Conservation (phyloP, 2,113 vertebrate genomes). For the Prionailurus viverrinus region DNA sequence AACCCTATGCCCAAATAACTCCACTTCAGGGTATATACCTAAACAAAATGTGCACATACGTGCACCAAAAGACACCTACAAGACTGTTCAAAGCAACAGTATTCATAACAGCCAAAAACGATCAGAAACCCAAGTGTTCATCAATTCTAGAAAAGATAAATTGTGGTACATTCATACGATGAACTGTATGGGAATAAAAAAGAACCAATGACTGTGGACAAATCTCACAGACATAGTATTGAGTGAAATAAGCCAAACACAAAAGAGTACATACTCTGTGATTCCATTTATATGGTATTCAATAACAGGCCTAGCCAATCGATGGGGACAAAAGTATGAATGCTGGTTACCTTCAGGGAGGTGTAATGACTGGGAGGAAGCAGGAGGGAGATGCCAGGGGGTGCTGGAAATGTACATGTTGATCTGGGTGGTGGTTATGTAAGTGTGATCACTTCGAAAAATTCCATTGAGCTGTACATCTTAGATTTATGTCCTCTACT, state of each 20-base stretch:
- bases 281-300: not conserved
- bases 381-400: not conserved
- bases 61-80: not conserved
- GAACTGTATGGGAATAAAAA: not conserved
- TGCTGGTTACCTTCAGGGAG: not conserved
- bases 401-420: not conserved
- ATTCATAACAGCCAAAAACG: not conserved
- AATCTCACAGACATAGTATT: not conserved
- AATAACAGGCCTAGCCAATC: not conserved
- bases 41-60: not conserved
- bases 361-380: not conserved
- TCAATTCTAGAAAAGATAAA: not conserved
- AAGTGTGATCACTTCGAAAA: not conserved
- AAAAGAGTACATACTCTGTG: not conserved
- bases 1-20: not conserved
- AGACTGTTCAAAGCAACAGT: constrained; percentile 18
- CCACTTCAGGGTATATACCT: not conserved
- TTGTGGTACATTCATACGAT: not conserved
- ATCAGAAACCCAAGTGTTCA: not conserved
- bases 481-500: not conserved
- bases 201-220: not conserved
- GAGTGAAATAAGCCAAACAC: constrained; percentile 10
- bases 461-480: not conserved
- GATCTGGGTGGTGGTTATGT: not conserved
- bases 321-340: not conserved